These are phyloP conservation scores for Rhinopithecus roxellana DNA, from an alignment of 2,113 vertebrate species.

Conservation along the genomic window DNA sequence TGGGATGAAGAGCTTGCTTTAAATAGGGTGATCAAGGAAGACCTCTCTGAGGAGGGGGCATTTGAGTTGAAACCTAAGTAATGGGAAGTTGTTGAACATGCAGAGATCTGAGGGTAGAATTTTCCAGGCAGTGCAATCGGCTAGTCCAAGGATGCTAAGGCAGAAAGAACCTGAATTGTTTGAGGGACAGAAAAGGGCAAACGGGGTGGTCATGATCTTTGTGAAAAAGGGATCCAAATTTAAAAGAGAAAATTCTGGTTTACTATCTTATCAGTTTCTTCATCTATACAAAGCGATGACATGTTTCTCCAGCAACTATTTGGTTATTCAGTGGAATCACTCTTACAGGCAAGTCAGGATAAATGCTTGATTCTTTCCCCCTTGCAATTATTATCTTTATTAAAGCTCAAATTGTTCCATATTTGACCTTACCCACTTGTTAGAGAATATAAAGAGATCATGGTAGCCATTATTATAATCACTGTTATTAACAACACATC, in stretches of 20 bases:
- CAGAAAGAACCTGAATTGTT: background rate
- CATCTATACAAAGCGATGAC: background rate
- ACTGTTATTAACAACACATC: background rate
- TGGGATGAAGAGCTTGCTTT: background rate
- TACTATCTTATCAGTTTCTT: background rate
- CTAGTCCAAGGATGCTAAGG: background rate
- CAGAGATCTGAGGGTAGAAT: background rate
- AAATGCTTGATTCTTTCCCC: background rate
- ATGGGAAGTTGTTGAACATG: background rate
- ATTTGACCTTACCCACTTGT: background rate
- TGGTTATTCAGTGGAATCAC: background rate
- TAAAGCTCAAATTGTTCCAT: background rate
- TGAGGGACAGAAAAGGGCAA: background rate
- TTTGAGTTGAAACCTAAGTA: background rate
- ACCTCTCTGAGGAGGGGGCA: background rate
- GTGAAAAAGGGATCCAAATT: background rate
- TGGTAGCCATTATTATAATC: background rate
- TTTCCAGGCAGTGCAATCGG: background rate
- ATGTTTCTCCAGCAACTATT: background rate
- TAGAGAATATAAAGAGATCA: background rate
- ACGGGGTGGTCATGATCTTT: background rate
- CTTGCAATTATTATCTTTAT: background rate
- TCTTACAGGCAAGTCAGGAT: background rate
- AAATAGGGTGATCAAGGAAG: background rate
- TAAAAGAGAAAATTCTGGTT: background rate